A percentile compares a stretch with the other conserved stretches of the same genome.
Evolutionary conservation across 2,888 invertebrate species (phyloP).

Genomic region (Gastrophysa polygoni): DNA sequence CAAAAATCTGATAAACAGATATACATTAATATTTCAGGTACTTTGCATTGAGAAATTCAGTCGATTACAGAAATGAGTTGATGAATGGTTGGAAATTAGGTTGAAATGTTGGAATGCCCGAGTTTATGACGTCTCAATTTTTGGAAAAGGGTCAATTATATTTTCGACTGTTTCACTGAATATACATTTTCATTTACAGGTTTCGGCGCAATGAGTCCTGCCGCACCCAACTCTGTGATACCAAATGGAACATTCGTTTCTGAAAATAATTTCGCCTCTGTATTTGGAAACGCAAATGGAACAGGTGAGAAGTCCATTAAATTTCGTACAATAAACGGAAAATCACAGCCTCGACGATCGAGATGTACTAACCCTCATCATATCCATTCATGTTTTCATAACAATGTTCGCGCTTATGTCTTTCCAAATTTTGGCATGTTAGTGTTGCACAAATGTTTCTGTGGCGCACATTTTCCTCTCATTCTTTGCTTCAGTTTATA

Average conservation of each 20-base stretch:
- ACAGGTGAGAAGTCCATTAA: no score
- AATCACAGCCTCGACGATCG: no score
- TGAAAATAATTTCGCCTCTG: constrained; percentile 86
- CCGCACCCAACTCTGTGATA: constrained; percentile 56
- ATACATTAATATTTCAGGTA: no score
- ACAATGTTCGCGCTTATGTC: constrained; percentile 16
- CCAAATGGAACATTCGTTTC: constrained; percentile 70
- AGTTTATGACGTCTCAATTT: no score
- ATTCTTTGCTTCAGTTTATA: neutral
- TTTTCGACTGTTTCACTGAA: no score
- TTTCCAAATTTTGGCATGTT: constrained; percentile 32
- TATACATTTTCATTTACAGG: constrained; percentile 51
- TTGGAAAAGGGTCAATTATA: no score
- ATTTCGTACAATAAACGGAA: no score
- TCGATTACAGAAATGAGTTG: no score
- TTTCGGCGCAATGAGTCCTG: constrained; percentile 52
- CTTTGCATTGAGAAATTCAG: no score
- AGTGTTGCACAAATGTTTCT: constrained; percentile 34
- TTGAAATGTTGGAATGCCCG: no score
- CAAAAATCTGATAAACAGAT: no score
- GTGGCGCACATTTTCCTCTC: constrained; percentile 5
- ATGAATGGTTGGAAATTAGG: no score
- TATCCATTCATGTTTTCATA: constrained; percentile 3
- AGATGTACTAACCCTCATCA: neutral
- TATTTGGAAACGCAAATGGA: constrained; percentile 79